Evolutionary conservation across 2,888 invertebrate genomes (phyloP).

Genomic region (Isotomurus palustris): DNA sequence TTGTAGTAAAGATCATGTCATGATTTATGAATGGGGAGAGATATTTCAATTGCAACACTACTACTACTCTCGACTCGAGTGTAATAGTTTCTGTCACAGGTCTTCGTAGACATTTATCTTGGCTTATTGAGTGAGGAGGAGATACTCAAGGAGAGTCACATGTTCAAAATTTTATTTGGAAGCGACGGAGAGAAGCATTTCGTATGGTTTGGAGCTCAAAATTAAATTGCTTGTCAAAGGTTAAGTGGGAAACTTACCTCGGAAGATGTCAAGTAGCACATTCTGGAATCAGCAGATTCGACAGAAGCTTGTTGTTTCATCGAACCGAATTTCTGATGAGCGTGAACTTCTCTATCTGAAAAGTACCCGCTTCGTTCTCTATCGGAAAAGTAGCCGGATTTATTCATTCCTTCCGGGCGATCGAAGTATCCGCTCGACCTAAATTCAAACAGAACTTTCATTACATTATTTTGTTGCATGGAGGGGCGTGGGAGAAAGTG

Average conservation of each 20-base stretch:
- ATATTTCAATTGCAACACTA: too few species aligned
- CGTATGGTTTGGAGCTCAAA: too few species aligned
- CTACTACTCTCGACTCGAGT: too few species aligned
- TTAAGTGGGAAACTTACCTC: slow-evolving; percentile 93
- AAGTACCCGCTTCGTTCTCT: slow-evolving; percentile 58
- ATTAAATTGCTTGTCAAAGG: too few species aligned
- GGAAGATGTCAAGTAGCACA: slow-evolving; percentile 90
- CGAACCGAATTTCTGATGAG: slow-evolving; percentile 58
- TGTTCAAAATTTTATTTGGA: too few species aligned
- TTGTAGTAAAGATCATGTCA: too few species aligned
- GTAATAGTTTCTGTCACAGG: too few species aligned
- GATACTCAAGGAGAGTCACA: too few species aligned
- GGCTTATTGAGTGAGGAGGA: too few species aligned
- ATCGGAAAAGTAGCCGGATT: slow-evolving; percentile 46
- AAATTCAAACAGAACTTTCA: slow-evolving; percentile 3
- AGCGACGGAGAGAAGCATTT: too few species aligned
- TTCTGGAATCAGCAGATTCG: slow-evolving; percentile 87
- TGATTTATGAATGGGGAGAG: too few species aligned
- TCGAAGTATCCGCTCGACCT: slow-evolving; percentile 72
- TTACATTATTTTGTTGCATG: background rate
- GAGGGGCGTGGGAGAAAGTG: background rate
- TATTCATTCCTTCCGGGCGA: slow-evolving; percentile 43
- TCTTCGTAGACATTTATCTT: too few species aligned
- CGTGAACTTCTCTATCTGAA: slow-evolving; percentile 73
- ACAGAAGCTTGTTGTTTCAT: slow-evolving; percentile 91